Percentiles rank a stretch among this genome's conserved stretches.
phyloP scores from a whole-genome alignment of 2,113 vertebrate genomes.

The Phycodurus eques region DNA sequence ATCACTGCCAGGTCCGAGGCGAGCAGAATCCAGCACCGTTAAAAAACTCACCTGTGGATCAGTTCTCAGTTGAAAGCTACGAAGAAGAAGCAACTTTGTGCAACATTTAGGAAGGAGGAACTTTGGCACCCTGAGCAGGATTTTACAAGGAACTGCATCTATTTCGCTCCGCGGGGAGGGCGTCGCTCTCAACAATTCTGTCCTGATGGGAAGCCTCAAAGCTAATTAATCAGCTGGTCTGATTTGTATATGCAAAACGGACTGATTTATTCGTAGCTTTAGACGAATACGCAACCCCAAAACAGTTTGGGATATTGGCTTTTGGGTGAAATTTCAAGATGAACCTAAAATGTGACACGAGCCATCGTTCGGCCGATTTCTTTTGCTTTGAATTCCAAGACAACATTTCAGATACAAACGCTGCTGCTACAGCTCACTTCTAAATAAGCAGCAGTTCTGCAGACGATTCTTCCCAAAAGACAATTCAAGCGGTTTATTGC shows the following conservation, averaged over 20 bases:
- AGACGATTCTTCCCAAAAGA: too few species aligned
- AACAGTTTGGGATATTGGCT: not conserved
- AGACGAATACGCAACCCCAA: not conserved
- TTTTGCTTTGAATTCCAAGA: too few species aligned
- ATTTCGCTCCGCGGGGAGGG: not conserved
- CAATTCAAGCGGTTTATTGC: too few species aligned
- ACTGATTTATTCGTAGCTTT: slow-evolving; percentile 6
- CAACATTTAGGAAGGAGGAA: not conserved
- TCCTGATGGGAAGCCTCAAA: slow-evolving; percentile 30
- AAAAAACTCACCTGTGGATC: not conserved
- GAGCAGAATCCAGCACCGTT: not conserved
- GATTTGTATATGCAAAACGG: slow-evolving; percentile 50
- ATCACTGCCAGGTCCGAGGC: slow-evolving; percentile 15
- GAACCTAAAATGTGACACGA: not conserved
- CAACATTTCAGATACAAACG: too few species aligned
- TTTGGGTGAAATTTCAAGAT: not conserved
- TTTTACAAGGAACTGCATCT: slow-evolving; percentile 12
- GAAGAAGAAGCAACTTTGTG: not conserved
- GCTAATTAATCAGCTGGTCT: slow-evolving; percentile 71
- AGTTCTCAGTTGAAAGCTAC: not conserved
- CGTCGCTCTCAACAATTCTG: not conserved
- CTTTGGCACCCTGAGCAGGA: slow-evolving; percentile 26
- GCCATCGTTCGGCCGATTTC: too few species aligned
- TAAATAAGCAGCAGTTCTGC: too few species aligned
- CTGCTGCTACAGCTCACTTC: too few species aligned